Conservation (phyloP, 2,113 vertebrate species). For the Castor canadensis region DNA sequence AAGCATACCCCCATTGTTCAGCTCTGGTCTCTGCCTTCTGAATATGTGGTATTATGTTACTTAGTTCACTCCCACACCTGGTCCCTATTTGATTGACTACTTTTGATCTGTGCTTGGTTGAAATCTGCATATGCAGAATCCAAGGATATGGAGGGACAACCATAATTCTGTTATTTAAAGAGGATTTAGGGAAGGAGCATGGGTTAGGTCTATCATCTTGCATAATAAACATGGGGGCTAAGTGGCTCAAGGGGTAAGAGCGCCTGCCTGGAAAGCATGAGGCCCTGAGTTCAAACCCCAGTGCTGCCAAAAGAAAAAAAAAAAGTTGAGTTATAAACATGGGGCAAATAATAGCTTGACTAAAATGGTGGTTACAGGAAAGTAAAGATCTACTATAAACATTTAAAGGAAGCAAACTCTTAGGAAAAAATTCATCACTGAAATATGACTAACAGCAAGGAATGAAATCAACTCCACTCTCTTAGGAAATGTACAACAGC, state of each 20-base stretch:
- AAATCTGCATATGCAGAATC: background rate
- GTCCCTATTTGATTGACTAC: too few relatives aligned
- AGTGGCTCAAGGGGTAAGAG: too few relatives aligned
- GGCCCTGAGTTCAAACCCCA: too few relatives aligned
- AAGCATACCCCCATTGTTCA: too few relatives aligned
- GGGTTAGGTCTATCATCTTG: background rate
- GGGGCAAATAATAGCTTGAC: background rate
- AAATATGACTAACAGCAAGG: constrained; percentile 8
- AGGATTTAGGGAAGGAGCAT: background rate
- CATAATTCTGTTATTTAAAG: background rate
- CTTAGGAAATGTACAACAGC: background rate
- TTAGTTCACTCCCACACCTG: too few relatives aligned
- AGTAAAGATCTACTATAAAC: constrained; percentile 42
- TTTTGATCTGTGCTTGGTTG: background rate
- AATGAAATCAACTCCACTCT: background rate
- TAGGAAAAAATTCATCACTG: background rate
- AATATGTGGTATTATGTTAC: too few relatives aligned
- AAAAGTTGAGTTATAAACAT: background rate
- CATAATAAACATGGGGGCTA: background rate
- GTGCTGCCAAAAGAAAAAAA: too few relatives aligned
- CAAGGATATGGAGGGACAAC: background rate
- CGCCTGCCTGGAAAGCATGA: too few relatives aligned
- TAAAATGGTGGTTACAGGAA: constrained; percentile 30
- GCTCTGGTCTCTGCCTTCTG: too few relatives aligned
- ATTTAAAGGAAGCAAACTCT: constrained; percentile 19